These are phyloP conservation scores for Araneus ventricosus DNA, from an alignment of 1,140 invertebrate species.

Conservation along the genomic window DNA sequence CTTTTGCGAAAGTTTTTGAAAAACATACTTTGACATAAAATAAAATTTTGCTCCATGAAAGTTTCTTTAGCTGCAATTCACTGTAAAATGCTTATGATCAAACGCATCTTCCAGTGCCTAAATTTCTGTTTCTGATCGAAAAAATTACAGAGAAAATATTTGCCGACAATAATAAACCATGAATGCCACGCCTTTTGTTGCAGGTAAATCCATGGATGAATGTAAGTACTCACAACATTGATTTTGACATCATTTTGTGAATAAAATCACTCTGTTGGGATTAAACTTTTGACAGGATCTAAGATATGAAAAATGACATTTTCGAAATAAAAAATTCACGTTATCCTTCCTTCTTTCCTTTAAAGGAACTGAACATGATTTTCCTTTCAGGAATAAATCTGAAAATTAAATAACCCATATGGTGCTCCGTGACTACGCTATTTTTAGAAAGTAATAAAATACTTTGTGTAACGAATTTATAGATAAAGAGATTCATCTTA, in stretches of 20 bases:
- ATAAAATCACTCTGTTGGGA: constrained; percentile 24
- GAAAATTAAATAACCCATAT: constrained; percentile 15
- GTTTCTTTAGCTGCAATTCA: no score
- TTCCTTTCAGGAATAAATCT: constrained; percentile 22
- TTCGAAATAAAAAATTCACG: background rate
- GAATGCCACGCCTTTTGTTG: background rate
- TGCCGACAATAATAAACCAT: constrained; percentile 3
- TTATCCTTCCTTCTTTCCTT: background rate
- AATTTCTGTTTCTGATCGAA: background rate
- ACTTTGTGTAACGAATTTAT: background rate
- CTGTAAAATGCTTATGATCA: no score
- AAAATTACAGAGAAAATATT: background rate
- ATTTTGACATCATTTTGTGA: constrained; percentile 42
- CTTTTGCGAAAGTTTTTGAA: no score
- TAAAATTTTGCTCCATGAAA: no score
- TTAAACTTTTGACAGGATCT: constrained; percentile 19
- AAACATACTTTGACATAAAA: no score
- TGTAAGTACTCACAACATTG: background rate
- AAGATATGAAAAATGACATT: constrained; percentile 49
- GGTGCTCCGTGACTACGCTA: background rate
- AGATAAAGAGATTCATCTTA: background rate
- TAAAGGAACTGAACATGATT: background rate
- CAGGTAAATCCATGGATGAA: constrained; percentile 13
- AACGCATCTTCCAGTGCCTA: no score
- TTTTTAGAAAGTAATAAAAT: background rate